Evolutionary conservation across 2,888 invertebrate genomes (phyloP).

Genomic region (Oligia latruncula): DNA sequence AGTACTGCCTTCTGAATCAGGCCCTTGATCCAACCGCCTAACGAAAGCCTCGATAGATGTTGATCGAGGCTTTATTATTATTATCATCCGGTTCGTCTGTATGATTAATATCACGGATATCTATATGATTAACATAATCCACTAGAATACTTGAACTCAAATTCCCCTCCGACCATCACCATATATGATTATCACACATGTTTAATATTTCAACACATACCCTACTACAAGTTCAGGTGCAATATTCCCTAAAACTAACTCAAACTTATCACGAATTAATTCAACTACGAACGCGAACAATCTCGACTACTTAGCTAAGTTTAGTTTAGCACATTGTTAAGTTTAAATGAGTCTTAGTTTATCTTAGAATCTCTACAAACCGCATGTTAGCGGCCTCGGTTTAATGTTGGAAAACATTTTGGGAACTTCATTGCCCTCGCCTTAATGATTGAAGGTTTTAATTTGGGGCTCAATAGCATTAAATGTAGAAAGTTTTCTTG

Average conservation of each 20-base stretch:
- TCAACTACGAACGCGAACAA: constrained; percentile 70
- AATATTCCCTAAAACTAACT: constrained; percentile 50
- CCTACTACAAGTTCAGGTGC: constrained; percentile 36
- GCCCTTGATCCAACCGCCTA: too few relatives aligned
- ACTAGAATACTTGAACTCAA: background rate
- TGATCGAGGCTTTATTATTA: too few relatives aligned
- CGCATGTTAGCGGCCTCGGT: constrained; percentile 49
- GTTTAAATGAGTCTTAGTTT: constrained; percentile 68
- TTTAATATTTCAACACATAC: constrained; percentile 38
- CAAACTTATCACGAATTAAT: constrained; percentile 69
- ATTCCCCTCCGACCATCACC: background rate
- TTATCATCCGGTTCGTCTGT: background rate
- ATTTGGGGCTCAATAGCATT: constrained; percentile 22
- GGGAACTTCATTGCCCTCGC: constrained; percentile 42
- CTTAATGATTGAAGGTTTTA: constrained; percentile 23
- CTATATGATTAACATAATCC: background rate
- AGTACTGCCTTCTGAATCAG: too few relatives aligned
- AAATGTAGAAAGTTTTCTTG: constrained; percentile 21
- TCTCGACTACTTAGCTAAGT: constrained; percentile 67
- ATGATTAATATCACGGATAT: background rate
- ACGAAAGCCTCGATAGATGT: too few relatives aligned
- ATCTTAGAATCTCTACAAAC: constrained; percentile 64
- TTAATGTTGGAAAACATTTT: constrained; percentile 45
- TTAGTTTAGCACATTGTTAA: constrained; percentile 67
- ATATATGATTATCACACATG: background rate